These are phyloP conservation scores for Epinotia demarniana DNA, from an alignment of 2,888 invertebrate genomes.

Conservation along the genomic window DNA sequence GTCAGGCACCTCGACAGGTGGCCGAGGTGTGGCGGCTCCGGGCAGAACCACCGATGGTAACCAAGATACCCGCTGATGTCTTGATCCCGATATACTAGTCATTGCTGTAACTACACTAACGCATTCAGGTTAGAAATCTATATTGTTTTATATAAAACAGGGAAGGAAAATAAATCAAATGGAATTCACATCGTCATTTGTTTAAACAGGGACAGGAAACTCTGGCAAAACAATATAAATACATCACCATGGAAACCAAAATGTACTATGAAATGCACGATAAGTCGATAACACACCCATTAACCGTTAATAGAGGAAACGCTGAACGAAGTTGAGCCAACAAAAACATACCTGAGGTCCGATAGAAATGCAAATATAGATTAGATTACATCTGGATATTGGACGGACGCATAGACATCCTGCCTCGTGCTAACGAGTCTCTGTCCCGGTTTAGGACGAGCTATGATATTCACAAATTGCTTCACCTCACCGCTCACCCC, in stretches of 20 bases:
- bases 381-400: conserved; percentile 41
- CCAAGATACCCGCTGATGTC: conserved; percentile 66
- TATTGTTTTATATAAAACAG: conserved; percentile 4
- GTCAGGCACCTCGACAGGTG: conserved; percentile 61
- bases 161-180: neutral
- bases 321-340: conserved; percentile 38
- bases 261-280: conserved; percentile 30
- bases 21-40: conserved; percentile 53
- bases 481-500: neutral
- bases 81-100: conserved; percentile 56
- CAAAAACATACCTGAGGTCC: conserved; percentile 41
- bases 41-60: conserved; percentile 58
- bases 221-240: conserved; percentile 16
- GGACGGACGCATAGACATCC: conserved; percentile 31
- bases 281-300: conserved; percentile 36
- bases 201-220: conserved; percentile 31
- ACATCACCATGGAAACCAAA: conserved; percentile 22
- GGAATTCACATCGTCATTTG: conserved; percentile 10
- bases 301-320: conserved; percentile 40
- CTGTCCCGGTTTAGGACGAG: conserved; percentile 13
- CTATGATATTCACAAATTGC: neutral
- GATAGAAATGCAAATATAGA: conserved; percentile 43
- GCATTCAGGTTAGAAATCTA: neutral
- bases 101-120: neutral
- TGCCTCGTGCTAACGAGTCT: conserved; percentile 34